Evolutionary conservation across 2,113 vertebrate species (phyloP).

Genomic region (Hypomesus transpacificus): DNA sequence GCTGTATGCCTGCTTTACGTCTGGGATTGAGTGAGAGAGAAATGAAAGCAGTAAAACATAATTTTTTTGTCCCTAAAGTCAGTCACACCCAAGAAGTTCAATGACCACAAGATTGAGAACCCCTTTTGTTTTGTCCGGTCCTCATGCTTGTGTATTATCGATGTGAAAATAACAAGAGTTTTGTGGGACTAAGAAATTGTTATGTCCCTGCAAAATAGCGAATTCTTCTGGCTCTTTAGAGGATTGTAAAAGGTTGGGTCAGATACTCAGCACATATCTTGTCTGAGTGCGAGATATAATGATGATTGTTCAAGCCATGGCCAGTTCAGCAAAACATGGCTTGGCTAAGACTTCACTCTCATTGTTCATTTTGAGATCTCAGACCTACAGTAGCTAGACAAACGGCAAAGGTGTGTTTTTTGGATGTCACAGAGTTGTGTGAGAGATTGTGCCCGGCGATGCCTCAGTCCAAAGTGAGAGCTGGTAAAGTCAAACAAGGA

Average conservation of each 20-base stretch:
- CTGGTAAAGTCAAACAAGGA: constrained; percentile 28
- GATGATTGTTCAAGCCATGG: constrained; percentile 63
- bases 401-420: constrained; percentile 2
- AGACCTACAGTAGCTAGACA: constrained; percentile 17
- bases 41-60: neutral
- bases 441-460: constrained; percentile 30
- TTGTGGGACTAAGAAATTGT: constrained; percentile 55
- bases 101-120: constrained; percentile 16
- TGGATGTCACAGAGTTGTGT: constrained; percentile 28
- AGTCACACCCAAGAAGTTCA: constrained; percentile 13
- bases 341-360: constrained; percentile 44
- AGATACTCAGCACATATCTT: constrained; percentile 53
- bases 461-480: constrained; percentile 29
- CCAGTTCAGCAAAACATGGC: constrained; percentile 47
- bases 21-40: no score
- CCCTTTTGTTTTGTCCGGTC: neutral
- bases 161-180: constrained; percentile 47
- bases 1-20: no score
- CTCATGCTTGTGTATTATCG: constrained; percentile 12
- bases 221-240: constrained; percentile 43
- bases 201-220: constrained; percentile 47
- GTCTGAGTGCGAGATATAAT: constrained; percentile 60
- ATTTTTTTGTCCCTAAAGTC: constrained; percentile 13
- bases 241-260: constrained; percentile 59
- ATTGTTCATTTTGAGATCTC: constrained; percentile 50